Base-by-base conservation (phyloP, 2,113 vertebrate genomes). In the Fulica atra region DNA sequence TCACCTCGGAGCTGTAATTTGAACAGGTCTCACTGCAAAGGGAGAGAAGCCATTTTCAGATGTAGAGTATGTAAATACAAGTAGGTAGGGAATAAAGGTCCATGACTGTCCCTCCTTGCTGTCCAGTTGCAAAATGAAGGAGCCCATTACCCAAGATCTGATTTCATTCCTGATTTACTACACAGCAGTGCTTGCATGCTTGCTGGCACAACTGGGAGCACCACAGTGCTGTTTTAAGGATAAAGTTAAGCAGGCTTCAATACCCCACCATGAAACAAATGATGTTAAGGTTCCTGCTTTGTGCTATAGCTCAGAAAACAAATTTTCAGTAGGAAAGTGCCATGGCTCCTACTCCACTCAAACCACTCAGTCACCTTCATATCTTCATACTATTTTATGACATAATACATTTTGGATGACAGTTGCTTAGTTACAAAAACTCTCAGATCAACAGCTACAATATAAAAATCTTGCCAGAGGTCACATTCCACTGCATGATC, bases 361-460 rank as follows among this genome's bases (percentile, higher is more conserved):
- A 82, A 70, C 44, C 50, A 33, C 65, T 86, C 69, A 42, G 31
- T 93, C 46, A 93, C 54, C 33, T 89, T 92, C 82, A 71, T 48
- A 88, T 73, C 54, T 94, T 96, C 89, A 94, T 78, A 89, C 33
- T 77, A n/a, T 78, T 95, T 94, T 92, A 95, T 72, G 78, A 92
- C 72, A 59, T 15, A 92, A 95, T 95, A 89, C 48, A 91, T 95
- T 95, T 63, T 94, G 51, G 54, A 83, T 95, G 89, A 93, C 95
- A 96, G 96, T 95, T 95, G 93, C 92, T 91, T 95, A 92, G 94
- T 73, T 96, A 97, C 95, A 93, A 97, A 95, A 79, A 31, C 40
- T 88, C 90, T 92, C 46, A 63, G 85, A 94, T 88, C 73, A 70
- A 77, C 69, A 77, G 44, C 88, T 86, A 77, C 81, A 88, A n/a